A percentile compares a stretch with the other conserved stretches of the same genome.
Conservation (phyloP, 2,797 vertebrate species). For the Bothrops alternatus region DNA sequence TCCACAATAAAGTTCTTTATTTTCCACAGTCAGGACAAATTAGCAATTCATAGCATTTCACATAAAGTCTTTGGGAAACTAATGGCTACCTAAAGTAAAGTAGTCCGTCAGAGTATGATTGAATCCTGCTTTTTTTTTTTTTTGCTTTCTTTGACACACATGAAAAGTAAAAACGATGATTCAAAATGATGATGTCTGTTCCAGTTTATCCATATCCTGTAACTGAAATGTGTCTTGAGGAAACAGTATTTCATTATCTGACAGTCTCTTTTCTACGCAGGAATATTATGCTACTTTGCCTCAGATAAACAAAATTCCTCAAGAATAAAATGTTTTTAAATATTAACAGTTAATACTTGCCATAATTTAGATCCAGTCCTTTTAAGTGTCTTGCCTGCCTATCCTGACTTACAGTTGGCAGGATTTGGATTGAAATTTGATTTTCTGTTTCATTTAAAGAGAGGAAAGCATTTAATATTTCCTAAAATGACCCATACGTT, state of each 20-base stretch:
- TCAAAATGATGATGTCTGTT: too few relatives aligned
- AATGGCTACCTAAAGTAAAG: background rate
- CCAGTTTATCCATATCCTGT: background rate
- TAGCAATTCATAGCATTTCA: background rate
- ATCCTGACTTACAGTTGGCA: background rate
- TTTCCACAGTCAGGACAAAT: background rate
- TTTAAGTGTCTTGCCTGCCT: background rate
- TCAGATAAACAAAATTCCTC: background rate
- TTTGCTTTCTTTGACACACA: background rate
- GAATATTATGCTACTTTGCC: too few relatives aligned
- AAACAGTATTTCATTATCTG: background rate
- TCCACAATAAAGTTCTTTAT: rapidly evolving
- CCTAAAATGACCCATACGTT: background rate
- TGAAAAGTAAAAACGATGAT: background rate
- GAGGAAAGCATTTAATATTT: background rate
- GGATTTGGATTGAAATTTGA: too few relatives aligned
- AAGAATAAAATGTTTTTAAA: background rate
- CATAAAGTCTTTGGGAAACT: background rate
- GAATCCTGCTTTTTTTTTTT: background rate
- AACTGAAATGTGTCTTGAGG: background rate
- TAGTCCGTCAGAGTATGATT: background rate
- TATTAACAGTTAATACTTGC: background rate
- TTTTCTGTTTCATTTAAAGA: background rate
- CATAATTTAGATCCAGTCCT: background rate
- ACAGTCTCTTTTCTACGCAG: background rate